Evolutionary conservation across 2,113 vertebrate genomes (phyloP).

Genomic region (Melanerpes aurifrons): DNA sequence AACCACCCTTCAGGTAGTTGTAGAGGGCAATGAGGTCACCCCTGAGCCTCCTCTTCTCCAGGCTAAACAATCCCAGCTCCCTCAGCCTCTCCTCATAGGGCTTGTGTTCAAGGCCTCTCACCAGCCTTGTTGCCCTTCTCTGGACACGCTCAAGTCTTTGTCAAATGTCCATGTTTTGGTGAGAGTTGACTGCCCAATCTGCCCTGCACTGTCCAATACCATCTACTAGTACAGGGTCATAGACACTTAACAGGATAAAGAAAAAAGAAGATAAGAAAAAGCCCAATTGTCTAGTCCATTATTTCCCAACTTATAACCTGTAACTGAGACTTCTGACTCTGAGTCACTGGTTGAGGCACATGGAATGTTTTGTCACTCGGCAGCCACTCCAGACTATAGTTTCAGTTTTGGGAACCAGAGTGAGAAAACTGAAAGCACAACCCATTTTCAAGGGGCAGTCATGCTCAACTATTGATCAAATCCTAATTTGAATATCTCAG

Average conservation of each 20-base stretch:
- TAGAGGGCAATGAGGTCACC: too few species aligned
- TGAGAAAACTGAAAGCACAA: not conserved
- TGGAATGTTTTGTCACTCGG: not conserved
- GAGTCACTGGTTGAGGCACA: not conserved
- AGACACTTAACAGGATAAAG: not conserved
- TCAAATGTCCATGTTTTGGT: not conserved
- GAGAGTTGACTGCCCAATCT: not conserved
- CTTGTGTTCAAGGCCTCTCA: too few species aligned
- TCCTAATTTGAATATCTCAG: rapidly evolving
- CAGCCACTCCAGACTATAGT: not conserved
- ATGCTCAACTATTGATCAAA: rapidly evolving
- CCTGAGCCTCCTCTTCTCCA: too few species aligned
- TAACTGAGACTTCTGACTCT: not conserved
- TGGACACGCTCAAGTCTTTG: too few species aligned
- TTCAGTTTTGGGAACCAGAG: not conserved
- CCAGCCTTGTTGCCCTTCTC: too few species aligned
- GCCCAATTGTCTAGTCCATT: not conserved
- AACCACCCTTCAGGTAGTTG: too few species aligned
- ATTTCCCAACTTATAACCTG: not conserved
- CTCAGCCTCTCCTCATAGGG: too few species aligned
- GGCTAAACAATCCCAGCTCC: too few species aligned
- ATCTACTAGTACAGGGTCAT: rapidly evolving
- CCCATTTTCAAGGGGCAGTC: not conserved
- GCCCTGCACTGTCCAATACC: not conserved
- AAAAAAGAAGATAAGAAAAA: too few species aligned